phyloP scores from a whole-genome alignment of 2,797 vertebrate genomes.

The Tolypeutes matacus region DNA sequence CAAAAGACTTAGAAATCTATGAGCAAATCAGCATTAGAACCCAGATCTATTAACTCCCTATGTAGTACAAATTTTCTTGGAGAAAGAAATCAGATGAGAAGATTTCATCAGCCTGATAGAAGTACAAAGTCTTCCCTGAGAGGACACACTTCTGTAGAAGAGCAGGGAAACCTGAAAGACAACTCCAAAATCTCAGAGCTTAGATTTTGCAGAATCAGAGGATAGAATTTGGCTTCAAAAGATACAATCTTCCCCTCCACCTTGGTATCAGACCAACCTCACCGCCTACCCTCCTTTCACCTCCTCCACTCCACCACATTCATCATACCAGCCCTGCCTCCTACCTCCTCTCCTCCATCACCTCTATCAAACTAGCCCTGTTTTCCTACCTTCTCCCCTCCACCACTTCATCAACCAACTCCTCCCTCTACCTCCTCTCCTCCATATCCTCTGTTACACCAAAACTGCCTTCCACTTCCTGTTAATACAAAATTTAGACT shows the following conservation, averaged over 20 bases:
- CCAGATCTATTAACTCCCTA: background rate
- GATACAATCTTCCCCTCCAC: background rate
- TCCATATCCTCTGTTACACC: too few species aligned
- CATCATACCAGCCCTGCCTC: background rate
- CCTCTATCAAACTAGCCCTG: too few species aligned
- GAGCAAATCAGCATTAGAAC: background rate
- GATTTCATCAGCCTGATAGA: background rate
- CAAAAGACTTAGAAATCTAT: background rate
- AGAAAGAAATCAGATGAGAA: background rate
- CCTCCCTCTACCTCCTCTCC: too few species aligned
- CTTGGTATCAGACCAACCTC: background rate
- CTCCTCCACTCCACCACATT: background rate
- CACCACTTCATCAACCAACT: too few species aligned
- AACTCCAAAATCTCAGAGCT: background rate
- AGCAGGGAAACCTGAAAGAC: background rate
- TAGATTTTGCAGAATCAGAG: background rate
- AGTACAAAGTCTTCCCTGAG: background rate
- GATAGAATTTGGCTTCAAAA: background rate
- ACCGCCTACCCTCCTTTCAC: background rate
- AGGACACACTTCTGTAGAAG: background rate
- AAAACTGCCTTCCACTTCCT: background rate
- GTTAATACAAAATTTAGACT: background rate
- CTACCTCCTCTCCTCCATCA: background rate
- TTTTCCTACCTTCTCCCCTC: background rate
- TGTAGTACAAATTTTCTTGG: background rate